A percentile compares a stretch with the other conserved stretches of the same genome.
Conservation (phyloP, 2,113 vertebrate genomes). For the Taxidea taxus region DNA sequence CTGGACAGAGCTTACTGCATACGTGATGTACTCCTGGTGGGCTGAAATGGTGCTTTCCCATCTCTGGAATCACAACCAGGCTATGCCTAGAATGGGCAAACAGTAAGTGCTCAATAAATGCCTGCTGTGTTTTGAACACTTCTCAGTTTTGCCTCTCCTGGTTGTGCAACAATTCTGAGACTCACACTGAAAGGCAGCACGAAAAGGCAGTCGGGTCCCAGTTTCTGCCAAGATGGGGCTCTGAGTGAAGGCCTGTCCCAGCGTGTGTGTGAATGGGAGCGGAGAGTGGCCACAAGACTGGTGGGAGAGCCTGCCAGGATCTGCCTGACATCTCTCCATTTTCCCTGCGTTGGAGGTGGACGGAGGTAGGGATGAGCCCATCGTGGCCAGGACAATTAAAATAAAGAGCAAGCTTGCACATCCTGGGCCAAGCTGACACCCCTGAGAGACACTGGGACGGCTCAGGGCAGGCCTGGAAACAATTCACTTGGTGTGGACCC, state of each 20-base stretch:
- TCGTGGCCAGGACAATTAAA: not conserved
- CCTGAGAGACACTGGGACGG: constrained; percentile 27
- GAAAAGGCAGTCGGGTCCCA: not conserved
- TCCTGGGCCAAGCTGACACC: not conserved
- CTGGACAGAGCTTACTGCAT: not conserved
- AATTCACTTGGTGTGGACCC: constrained; percentile 62
- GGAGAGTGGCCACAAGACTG: not conserved
- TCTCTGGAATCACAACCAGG: not conserved
- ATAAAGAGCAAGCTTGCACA: not conserved
- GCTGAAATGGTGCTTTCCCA: not conserved
- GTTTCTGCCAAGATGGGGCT: not conserved
- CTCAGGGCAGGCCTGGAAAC: constrained; percentile 2
- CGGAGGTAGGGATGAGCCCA: not conserved
- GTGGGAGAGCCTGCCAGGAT: not conserved
- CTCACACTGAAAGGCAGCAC: not conserved
- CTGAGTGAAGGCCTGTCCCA: not conserved
- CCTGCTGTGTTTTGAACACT: not conserved
- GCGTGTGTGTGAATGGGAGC: no score
- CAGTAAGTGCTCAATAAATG: constrained; percentile 38
- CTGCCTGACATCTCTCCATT: not conserved
- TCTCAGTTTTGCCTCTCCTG: not conserved
- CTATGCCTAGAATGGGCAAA: not conserved
- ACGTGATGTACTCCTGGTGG: not conserved
- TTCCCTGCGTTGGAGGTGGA: not conserved
- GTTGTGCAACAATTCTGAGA: not conserved